Evolutionary conservation across 2,888 invertebrate genomes (phyloP).

Genomic region (Latrodectus hesperus): DNA sequence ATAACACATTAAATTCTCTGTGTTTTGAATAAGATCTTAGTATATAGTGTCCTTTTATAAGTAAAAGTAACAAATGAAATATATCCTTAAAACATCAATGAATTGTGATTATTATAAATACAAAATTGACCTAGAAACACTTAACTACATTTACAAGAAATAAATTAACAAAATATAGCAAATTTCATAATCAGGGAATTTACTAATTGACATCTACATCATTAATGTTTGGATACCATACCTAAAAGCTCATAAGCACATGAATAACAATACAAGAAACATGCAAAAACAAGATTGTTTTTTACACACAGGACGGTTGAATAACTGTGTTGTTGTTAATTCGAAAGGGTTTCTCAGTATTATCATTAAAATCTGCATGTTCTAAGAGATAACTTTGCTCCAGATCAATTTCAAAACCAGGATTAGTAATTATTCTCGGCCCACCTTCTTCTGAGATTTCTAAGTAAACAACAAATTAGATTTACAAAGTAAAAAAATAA

Average conservation of each 20-base stretch:
- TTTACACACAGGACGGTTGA: conserved; percentile 65
- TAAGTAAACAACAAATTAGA: neutral
- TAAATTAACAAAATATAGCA: too few species aligned
- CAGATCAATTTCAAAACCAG: conserved; percentile 67
- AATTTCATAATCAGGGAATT: too few species aligned
- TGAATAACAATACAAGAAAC: neutral
- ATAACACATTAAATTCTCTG: too few species aligned
- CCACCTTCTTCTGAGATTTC: conserved; percentile 48
- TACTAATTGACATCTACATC: too few species aligned
- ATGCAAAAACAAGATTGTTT: neutral
- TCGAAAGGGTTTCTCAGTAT: conserved; percentile 59
- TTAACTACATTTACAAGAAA: too few species aligned
- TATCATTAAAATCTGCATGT: conserved; percentile 69
- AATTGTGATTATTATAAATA: too few species aligned
- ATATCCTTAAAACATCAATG: too few species aligned
- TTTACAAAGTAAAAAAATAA: neutral
- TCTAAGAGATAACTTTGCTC: conserved; percentile 67
- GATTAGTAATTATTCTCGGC: conserved; percentile 65
- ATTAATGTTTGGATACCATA: neutral
- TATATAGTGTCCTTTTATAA: too few species aligned
- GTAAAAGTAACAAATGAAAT: too few species aligned
- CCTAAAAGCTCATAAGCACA: neutral
- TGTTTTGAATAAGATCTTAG: too few species aligned
- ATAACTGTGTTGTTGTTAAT: conserved; percentile 69
- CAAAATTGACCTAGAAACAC: too few species aligned